Evolutionary conservation across 2,797 vertebrate genomes (phyloP), one percentile per base, ranked within the genome.

Genomic region (Leuciscus waleckii): DNA sequence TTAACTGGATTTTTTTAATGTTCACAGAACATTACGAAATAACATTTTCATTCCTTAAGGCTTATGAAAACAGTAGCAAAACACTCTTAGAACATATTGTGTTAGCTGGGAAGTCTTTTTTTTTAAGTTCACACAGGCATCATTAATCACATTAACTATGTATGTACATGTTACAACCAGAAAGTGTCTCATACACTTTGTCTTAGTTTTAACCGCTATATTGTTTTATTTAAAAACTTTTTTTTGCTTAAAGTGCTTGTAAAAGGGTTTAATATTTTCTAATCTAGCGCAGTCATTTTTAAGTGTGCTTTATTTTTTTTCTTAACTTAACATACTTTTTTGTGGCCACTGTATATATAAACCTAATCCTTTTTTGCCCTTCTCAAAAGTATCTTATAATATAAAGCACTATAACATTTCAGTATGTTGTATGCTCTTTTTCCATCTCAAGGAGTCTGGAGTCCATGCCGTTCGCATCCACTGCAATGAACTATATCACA

Each of bases 401-500:
- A 54, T 51, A 13, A 13, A 32, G 13, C 7, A 14, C 13, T 37
- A 17, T 26, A 46, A 46, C 17, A 46, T 26, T 43, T 54, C 17
- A 58, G 10, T 16, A 7, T 19, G 14, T 32, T 13, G 68, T 54
- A 29, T 26, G 13, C 5, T 69, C 21, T 2, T 51, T 21, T 32
- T 51, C 3, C 58, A 67, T 41, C 46, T 56, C 1, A 29, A 83
- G 16, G 10, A 69, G 46, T 54, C 63, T 29, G 37, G 8, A 84
- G 7, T n/a, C n/a, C 56, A 58, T 65, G 80, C 82, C 70, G 56
- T 58, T 49, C 49, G 37, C 75, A 43, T 88, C 82, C 16, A 49
- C 83, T 9, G 63, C 63, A 54, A 71, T 80, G 63, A 43, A 73
- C 37, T 41, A 73, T 69, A 87, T 87, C 35, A 75, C 69, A 69